Conservation (phyloP, 2,113 vertebrate species). For the Eulemur macaco region DNA sequence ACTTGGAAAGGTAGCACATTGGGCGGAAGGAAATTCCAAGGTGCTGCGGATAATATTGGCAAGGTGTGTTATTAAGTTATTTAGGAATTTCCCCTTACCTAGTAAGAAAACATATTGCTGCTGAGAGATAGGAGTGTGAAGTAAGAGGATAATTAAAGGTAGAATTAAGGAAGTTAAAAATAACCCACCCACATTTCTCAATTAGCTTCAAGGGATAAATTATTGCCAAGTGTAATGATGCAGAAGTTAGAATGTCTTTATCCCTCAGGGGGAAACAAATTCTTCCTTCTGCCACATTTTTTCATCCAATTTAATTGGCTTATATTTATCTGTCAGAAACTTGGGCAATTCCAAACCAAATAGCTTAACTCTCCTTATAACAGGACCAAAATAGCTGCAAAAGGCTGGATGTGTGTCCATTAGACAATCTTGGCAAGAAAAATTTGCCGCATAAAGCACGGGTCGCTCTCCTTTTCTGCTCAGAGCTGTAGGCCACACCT, state of each 20-base stretch:
- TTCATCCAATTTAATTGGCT: slow-evolving; percentile 78
- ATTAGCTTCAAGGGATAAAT: slow-evolving; percentile 75
- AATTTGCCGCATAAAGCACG: slow-evolving; percentile 49
- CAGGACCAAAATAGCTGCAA: slow-evolving; percentile 44
- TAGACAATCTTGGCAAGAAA: slow-evolving; percentile 62
- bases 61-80: slow-evolving; percentile 6
- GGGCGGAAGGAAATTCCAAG: slow-evolving; percentile 34
- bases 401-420: not conserved
- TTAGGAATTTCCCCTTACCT: slow-evolving; percentile 53
- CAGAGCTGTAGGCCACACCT: not conserved
- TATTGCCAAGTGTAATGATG: slow-evolving; percentile 77
- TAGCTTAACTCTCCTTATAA: slow-evolving; percentile 55
- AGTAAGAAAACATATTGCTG: slow-evolving; percentile 55
- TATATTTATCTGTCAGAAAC: slow-evolving; percentile 76
- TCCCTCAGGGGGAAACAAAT: slow-evolving; percentile 67
- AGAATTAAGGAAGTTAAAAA: slow-evolving; percentile 63
- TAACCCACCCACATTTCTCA: slow-evolving; percentile 61
- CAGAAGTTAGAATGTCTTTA: slow-evolving; percentile 72
- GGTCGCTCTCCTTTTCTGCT: slow-evolving; percentile 12
- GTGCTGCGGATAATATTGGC: not conserved
- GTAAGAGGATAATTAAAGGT: slow-evolving; percentile 44
- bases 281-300: slow-evolving; percentile 43
- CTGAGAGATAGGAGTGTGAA: not conserved
- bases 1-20: not conserved
- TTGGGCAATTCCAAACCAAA: slow-evolving; percentile 78